Base-by-base conservation (phyloP, 2,797 vertebrate genomes). In the Tenualosa thibaudeaui region DNA sequence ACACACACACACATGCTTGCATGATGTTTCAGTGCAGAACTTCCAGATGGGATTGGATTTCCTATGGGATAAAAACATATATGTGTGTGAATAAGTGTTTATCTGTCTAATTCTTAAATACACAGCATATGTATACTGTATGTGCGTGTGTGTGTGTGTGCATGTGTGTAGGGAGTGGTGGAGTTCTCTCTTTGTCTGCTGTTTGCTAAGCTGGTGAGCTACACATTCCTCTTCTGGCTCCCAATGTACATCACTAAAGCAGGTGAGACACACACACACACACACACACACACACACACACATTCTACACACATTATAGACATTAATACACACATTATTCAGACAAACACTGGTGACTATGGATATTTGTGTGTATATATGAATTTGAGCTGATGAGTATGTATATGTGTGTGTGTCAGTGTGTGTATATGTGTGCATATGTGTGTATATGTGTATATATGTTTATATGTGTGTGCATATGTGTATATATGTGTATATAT, bases 171-270 rank as follows among this genome's bases (percentile, higher is more conserved):
- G 97, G 97, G 97, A 0, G 97, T 98, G 81, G 92, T 98, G 0
- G 97, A 98, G 89, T 98, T 98, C 91, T 97, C 97, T 26, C 92
- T 98, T 3, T 97, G 96, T 91, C 91, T 98, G 88, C 96, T 98
- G 62, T 98, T 98, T 85, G 97, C 97, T 86, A 98, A 98, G 88
- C 92, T 98, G 88, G 97, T 98, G 93, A 98, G 97, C 91, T 98
- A 98, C 90, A 98, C 97, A 3, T 98, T 98, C 90, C 96, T 98
- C 26, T 98, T 97, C 93, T 98, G 97, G 97, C 94, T 98, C 83
- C 97, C 97, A 0, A 96, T 98, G 85, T 98, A 98, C 91, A 98
- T 98, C 24, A 95, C 94, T 81, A 98, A 98, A 1, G 93, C 98
- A 2, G 98, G 98, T 99, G 86, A 94, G 94, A 71, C 26, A 71